A percentile compares a stretch with the other conserved stretches of the same genome.
Evolutionary conservation across 2,113 vertebrate species (phyloP).

Genomic region (Hyla sarda): DNA sequence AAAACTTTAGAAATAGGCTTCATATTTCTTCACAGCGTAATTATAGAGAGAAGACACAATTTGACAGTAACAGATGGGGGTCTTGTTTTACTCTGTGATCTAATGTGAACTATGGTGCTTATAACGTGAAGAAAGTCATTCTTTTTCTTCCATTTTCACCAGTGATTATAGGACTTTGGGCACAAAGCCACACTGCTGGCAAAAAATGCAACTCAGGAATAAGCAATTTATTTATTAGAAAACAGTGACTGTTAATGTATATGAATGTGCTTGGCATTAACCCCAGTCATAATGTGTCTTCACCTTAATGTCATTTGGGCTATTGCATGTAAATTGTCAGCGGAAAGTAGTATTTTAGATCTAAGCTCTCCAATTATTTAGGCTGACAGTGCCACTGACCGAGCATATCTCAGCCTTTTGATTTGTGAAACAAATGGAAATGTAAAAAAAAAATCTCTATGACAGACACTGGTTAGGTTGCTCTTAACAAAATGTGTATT

Average conservation of each 20-base stretch:
- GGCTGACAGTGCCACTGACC: not conserved
- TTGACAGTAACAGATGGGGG: slow-evolving; percentile 13
- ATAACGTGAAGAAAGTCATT: not conserved
- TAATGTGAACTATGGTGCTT: not conserved
- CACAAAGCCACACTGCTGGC: not conserved
- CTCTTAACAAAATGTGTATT: not conserved
- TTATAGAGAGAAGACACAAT: slow-evolving; percentile 12
- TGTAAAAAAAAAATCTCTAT: not conserved
- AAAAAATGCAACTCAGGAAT: slow-evolving; percentile 6
- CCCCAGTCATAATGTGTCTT: not conserved
- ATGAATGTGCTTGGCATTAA: not conserved
- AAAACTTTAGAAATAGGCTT: not conserved
- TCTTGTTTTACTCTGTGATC: slow-evolving; percentile 1
- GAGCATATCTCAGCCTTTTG: not conserved
- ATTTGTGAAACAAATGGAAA: not conserved
- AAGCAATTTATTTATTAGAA: slow-evolving; percentile 3
- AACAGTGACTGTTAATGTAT: not conserved
- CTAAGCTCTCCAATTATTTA: not conserved
- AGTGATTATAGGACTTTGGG: slow-evolving; percentile 13
- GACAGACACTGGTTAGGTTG: not conserved
- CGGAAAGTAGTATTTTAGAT: not conserved
- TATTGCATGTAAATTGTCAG: not conserved
- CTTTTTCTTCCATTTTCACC: not conserved
- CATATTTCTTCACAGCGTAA: not conserved
- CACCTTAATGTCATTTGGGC: not conserved